phyloP scores from a whole-genome alignment of 2,888 invertebrate genomes.

The Rhimphoctona megacephalus region DNA sequence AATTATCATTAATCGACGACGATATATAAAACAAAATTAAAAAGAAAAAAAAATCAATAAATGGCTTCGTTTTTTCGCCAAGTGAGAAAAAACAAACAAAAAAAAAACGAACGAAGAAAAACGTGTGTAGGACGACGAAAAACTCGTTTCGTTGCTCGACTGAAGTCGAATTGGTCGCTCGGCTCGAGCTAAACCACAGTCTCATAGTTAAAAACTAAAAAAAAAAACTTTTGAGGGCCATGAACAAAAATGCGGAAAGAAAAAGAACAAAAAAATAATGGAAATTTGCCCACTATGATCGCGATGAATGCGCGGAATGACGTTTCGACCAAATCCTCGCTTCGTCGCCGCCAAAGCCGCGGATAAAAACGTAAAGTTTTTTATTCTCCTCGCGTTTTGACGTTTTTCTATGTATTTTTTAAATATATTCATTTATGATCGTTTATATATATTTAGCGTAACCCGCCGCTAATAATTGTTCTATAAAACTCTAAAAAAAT shows the following conservation, averaged over 20 bases:
- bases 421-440: not conserved
- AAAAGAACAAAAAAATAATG: not conserved
- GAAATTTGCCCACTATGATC: not conserved
- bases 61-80: not conserved
- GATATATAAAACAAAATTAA: conserved; percentile 1
- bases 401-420: conserved; percentile 11
- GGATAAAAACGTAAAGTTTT: not conserved
- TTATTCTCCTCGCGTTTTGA: conserved; percentile 1
- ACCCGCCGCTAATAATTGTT: conserved; percentile 52
- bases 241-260: not conserved
- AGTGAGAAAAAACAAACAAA: not conserved
- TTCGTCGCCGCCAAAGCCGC: not conserved
- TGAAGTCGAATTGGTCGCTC: not conserved
- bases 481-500: conserved; percentile 18
- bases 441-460: conserved; percentile 41
- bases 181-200: not conserved
- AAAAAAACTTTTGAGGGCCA: not conserved
- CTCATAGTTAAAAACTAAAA: conserved; percentile 1
- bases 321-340: conserved; percentile 4
- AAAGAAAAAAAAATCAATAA: not conserved
- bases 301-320: not conserved
- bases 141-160: not conserved
- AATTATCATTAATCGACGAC: conserved; percentile 43
- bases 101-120: not conserved
- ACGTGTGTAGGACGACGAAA: not conserved